These are phyloP conservation scores for Bembecia ichneumoniformis DNA, from an alignment of 2,888 invertebrate genomes.

Conservation along the genomic window DNA sequence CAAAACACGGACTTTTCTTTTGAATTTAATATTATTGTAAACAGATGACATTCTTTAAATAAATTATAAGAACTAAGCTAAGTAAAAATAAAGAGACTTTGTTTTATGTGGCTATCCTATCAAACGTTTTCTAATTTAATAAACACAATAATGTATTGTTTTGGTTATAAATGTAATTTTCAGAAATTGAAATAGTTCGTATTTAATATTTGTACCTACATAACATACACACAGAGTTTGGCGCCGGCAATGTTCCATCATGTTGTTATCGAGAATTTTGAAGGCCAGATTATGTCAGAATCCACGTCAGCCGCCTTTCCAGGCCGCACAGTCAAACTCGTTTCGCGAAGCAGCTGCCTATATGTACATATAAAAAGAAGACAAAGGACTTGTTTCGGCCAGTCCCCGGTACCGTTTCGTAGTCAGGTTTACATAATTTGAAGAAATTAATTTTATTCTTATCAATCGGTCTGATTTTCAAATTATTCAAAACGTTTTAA, in stretches of 20 bases:
- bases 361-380: conserved; percentile 12
- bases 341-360: conserved; percentile 27
- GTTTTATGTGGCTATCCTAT: no score
- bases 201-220: no score
- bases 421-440: conserved; percentile 1
- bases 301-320: conserved; percentile 29
- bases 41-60: no score
- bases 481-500: neutral
- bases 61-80: no score
- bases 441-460: neutral
- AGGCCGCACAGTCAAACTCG: conserved; percentile 22
- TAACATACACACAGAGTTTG: no score
- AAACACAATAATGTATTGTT: no score
- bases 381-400: conserved; percentile 14
- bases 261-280: conserved; percentile 5
- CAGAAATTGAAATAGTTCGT: no score
- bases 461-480: neutral
- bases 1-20: no score
- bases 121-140: no score
- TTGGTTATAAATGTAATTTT: no score
- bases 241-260: neutral
- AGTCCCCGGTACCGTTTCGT: conserved; percentile 10
- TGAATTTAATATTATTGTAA: no score
- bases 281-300: conserved; percentile 40
- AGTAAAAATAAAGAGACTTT: no score